Conservation (phyloP, 1,140 invertebrate species). For the Eupristina koningsbergeri region DNA sequence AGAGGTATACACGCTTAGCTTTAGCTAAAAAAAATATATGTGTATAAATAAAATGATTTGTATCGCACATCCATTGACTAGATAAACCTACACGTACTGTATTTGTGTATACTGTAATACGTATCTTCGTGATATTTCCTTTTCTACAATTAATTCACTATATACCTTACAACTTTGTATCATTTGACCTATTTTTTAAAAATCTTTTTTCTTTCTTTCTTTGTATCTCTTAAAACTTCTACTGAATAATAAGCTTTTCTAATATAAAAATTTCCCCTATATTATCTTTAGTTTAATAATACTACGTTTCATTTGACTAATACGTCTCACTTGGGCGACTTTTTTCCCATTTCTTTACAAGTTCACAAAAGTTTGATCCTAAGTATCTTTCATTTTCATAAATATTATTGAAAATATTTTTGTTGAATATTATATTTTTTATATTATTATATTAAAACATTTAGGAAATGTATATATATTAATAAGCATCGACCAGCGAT, state of each 20-base stretch:
- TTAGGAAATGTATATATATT: constrained; percentile 4
- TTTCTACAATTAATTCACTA: constrained; percentile 5
- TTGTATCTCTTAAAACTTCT: neutral
- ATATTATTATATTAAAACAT: neutral
- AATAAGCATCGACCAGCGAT: constrained; percentile 25
- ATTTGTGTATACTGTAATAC: neutral
- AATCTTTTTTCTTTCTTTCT: neutral
- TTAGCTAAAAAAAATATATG: neutral
- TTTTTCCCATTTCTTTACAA: neutral
- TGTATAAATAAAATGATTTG: neutral
- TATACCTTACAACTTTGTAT: constrained; percentile 27
- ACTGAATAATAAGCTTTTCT: constrained; percentile 6
- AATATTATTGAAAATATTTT: neutral
- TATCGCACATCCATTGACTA: constrained; percentile 55
- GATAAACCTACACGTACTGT: constrained; percentile 52
- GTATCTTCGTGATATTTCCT: constrained; percentile 5
- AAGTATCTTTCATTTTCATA: too few species aligned
- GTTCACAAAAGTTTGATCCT: neutral
- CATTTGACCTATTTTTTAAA: neutral
- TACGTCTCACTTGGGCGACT: neutral
- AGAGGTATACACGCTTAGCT: neutral
- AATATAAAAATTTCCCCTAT: neutral
- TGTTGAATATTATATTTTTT: neutral
- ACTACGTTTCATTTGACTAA: constrained; percentile 37
- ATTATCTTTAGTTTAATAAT: constrained; percentile 45